Evolutionary conservation across 2,797 vertebrate genomes (phyloP).

Genomic region (Labroides dimidiatus): DNA sequence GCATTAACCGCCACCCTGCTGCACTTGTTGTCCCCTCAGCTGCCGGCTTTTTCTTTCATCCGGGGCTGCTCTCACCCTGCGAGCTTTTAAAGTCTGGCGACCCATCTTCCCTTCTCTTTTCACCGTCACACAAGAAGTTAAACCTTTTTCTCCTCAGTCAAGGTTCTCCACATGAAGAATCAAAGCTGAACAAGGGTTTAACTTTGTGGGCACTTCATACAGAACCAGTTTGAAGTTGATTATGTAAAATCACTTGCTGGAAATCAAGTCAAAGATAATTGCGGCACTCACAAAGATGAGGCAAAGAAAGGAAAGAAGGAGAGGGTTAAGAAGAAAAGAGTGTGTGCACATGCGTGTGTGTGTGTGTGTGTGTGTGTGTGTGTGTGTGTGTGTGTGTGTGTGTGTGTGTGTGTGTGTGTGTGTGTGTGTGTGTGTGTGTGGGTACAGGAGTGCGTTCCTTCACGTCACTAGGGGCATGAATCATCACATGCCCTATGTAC

Average conservation of each 20-base stretch:
- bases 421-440: slow-evolving; percentile 1
- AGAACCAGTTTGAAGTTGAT: slow-evolving; percentile 37
- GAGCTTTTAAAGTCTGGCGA: slow-evolving; percentile 52
- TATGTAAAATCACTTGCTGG: slow-evolving; percentile 38
- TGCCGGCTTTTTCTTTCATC: slow-evolving; percentile 73
- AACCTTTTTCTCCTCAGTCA: slow-evolving; percentile 46
- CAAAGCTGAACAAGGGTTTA: slow-evolving; percentile 27
- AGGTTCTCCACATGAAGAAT: slow-evolving; percentile 43
- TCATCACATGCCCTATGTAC: slow-evolving; percentile 59
- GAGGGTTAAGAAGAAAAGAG: neutral
- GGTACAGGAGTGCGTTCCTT: slow-evolving; percentile 10
- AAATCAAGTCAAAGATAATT: slow-evolving; percentile 51
- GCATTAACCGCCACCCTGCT: slow-evolving; percentile 77
- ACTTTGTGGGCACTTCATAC: slow-evolving; percentile 30
- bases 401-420: neutral
- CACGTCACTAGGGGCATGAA: slow-evolving; percentile 50
- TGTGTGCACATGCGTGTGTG: slow-evolving; percentile 8
- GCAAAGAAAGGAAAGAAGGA: slow-evolving; percentile 15
- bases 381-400: neutral
- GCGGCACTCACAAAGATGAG: slow-evolving; percentile 15
- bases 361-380: neutral
- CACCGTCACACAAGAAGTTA: slow-evolving; percentile 40
- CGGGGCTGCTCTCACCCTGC: slow-evolving; percentile 56
- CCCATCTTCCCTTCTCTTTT: slow-evolving; percentile 63
- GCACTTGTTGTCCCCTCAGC: slow-evolving; percentile 79